Base-by-base conservation (phyloP, 2,113 vertebrate species). In the Pachypanchax playfairii region DNA sequence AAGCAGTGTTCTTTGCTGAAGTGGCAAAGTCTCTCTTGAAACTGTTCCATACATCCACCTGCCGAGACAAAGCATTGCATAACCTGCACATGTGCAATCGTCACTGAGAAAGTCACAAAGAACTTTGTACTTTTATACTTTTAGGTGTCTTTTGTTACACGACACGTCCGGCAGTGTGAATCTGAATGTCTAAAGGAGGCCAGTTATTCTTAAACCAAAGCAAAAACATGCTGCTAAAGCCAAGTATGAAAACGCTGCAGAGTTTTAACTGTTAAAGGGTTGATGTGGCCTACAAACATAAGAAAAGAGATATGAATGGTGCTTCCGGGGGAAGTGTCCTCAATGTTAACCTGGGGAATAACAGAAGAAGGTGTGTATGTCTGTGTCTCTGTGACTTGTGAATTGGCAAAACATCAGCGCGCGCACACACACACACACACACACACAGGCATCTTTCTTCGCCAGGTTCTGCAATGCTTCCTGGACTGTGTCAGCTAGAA, bases 391-490 rank as follows among this genome's bases (percentile, higher is more conserved):
- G 15, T 31, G 26, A 26, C 36, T 43, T 73, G 69, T 68, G 64
- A 77, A 72, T 18, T 56, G 33, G 58, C 25, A 49, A 20, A 67
- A 66, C 28, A 38, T 54, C 43, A 49, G 58, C 60, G 44, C 49
- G 41, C 53, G 33, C 53, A 51, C 44, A 64, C 63, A 65, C 48
- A 71, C 69, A 61, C 53, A 48, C 25, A 31, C 57, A 60, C 22
- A 68, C 70, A 87, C 86, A 89, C 72, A 75, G 79, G 60, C 75
- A 33, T 73, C 89, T 88, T 88, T 90, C 84, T 86, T 86, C 73
- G 43, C 8, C 50, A 6, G 63, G 68, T 75, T 61, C 57, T 17
- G 76, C 63, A 51, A 59, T 59, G 80, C 83, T 86, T 86, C 87
- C 86, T 84, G 83, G 67, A 65, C 60, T 75, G 82, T 73, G 70